These are phyloP conservation scores for Polyergus mexicanus DNA, from an alignment of 1,140 invertebrate species.

Conservation along the genomic window DNA sequence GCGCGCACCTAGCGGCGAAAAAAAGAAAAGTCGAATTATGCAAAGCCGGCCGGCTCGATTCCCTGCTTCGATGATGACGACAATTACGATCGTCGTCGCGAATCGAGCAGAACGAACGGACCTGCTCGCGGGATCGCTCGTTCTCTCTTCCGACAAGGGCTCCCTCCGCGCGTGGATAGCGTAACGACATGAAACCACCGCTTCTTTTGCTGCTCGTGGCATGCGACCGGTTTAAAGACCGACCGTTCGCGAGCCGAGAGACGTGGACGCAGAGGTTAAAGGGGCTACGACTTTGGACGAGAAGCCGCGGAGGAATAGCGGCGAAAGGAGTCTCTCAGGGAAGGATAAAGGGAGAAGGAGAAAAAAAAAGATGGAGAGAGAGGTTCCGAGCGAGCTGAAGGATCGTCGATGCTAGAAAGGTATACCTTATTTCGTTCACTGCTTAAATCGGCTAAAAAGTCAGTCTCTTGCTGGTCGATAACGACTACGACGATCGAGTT, in stretches of 20 bases:
- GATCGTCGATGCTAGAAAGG: slow-evolving; percentile 5
- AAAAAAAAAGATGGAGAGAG: background rate
- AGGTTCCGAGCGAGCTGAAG: slow-evolving; percentile 14
- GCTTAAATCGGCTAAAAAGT: background rate
- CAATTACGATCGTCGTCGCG: slow-evolving; percentile 6
- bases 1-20: background rate
- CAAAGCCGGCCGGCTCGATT: slow-evolving; percentile 20
- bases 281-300: slow-evolving; percentile 58
- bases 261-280: slow-evolving; percentile 63
- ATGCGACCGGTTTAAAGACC: slow-evolving; percentile 66
- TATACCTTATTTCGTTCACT: slow-evolving; percentile 28
- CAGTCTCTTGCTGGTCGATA: background rate
- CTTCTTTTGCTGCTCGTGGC: slow-evolving; percentile 57
- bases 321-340: slow-evolving; percentile 44
- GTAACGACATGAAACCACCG: slow-evolving; percentile 61
- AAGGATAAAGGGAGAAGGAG: slow-evolving; percentile 9
- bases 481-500: slow-evolving; percentile 15
- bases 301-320: slow-evolving; percentile 34
- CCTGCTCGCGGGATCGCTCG: background rate
- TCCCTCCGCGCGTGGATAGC: slow-evolving; percentile 28
- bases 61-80: background rate
- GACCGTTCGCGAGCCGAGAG: slow-evolving; percentile 40
- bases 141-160: slow-evolving; percentile 47
- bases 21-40: background rate
- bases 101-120: slow-evolving; percentile 9